phyloP scores from a whole-genome alignment of 2,113 vertebrate species.

The Diadophis punctatus region DNA sequence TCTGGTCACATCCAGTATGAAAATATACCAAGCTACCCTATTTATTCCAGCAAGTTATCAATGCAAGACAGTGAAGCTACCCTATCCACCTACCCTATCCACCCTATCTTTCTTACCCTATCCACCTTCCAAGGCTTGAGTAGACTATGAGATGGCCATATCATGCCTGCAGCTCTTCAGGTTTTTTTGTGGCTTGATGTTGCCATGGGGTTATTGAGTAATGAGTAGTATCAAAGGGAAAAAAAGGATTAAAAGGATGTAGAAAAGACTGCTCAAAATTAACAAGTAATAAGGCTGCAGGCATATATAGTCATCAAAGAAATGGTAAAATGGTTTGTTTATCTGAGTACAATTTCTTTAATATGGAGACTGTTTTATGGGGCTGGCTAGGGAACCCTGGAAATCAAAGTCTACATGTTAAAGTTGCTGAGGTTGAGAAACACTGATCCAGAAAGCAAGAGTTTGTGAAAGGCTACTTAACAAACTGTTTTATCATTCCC shows the following conservation, averaged over 20 bases:
- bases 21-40: neutral
- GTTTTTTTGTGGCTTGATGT: neutral
- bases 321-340: neutral
- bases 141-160: neutral
- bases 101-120: no score
- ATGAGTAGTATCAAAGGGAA: neutral
- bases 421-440: neutral
- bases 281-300: neutral
- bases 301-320: neutral
- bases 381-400: neutral
- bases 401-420: neutral
- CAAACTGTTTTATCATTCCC: neutral
- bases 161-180: neutral
- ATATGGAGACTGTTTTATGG: neutral
- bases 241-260: neutral
- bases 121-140: neutral
- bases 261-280: neutral
- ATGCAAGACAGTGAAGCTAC: neutral
- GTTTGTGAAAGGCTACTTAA: neutral
- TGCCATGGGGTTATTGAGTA: neutral
- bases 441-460: neutral
- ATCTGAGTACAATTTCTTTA: neutral
- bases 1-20: neutral
- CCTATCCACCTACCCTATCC: no score
- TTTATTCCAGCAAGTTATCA: neutral